Base-by-base conservation (phyloP, 1,140 invertebrate genomes). In the Eupeodes corollae region DNA sequence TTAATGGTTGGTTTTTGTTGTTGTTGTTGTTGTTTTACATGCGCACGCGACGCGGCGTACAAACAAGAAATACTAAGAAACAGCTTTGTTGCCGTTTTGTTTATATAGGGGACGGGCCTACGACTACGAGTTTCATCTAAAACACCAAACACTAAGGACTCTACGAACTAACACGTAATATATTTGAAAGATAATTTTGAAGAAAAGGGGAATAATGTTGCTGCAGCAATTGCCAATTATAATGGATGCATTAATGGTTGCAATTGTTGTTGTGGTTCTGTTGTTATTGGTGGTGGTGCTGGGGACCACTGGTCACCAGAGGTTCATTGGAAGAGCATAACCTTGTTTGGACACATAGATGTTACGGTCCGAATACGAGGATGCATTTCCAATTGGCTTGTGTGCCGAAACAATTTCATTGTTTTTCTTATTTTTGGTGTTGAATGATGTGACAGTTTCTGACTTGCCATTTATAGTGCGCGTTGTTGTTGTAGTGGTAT, bases 301-400 rank as follows among this genome's bases (percentile, higher is more conserved):
- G 52, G 61, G 57, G 59, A 66, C 63, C 63, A 66, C 63, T 67
- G 61, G 64, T 67, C 64, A 67, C 64, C 64, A 67, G 57, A 67
- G 58, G 57, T 67, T 67, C 52, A 58, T 53, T 52, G 65, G 65
- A 53, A 67, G 55, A 54, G 64, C 65, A 52, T 67, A 67, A 50
- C 65, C 65, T 63, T 67, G 56, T 67, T 67, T 67, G 56, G 62
- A 63, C 51, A 67, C 64, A 53, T 46, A 61, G 46, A 67, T 50
- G 31, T 67, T 67, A 47, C 65, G 64, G 54, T 58, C 56, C 40
- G 55, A 49, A 38, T 40, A 44, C 19, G 5, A 30, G 37, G 21
- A 14, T 42, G 14, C 12, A 12, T 12, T 45, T 33, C 18, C 18
- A 34, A 37, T 15, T 35, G 33, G 8, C 30, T 16, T 40, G 42